phyloP scores from a whole-genome alignment of 2,113 vertebrate genomes.

The Tachuris rubrigastra region DNA sequence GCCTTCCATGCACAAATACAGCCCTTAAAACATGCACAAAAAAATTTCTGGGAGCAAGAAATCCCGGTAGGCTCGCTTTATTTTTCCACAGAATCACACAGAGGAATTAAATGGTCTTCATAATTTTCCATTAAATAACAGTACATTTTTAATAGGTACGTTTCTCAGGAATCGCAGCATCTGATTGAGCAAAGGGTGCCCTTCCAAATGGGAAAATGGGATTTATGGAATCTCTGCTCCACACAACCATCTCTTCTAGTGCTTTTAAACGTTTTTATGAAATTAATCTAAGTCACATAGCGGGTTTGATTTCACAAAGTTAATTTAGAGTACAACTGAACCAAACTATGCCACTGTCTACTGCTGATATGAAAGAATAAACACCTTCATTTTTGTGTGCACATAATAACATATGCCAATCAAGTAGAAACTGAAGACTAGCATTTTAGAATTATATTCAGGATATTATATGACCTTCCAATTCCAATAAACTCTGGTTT shows the following conservation, averaged over 20 bases:
- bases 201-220: neutral
- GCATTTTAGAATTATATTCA: neutral
- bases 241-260: neutral
- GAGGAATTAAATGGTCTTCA: neutral
- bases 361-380: neutral
- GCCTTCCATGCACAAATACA: conserved; percentile 1
- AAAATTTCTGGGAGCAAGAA: neutral
- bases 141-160: neutral
- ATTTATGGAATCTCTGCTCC: neutral
- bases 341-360: neutral
- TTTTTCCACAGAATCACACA: neutral
- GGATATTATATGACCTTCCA: neutral
- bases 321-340: neutral
- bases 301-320: neutral
- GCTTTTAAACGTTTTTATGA: neutral
- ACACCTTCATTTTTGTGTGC: neutral
- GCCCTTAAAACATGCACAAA: neutral
- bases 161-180: neutral
- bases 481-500: neutral
- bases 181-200: neutral
- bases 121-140: conserved; percentile 21
- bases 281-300: neutral
- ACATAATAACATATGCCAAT: neutral
- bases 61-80: neutral
- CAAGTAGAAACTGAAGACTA: neutral